Base-by-base conservation (phyloP, 2,888 invertebrate genomes). In the Falcaria lacertinaria region DNA sequence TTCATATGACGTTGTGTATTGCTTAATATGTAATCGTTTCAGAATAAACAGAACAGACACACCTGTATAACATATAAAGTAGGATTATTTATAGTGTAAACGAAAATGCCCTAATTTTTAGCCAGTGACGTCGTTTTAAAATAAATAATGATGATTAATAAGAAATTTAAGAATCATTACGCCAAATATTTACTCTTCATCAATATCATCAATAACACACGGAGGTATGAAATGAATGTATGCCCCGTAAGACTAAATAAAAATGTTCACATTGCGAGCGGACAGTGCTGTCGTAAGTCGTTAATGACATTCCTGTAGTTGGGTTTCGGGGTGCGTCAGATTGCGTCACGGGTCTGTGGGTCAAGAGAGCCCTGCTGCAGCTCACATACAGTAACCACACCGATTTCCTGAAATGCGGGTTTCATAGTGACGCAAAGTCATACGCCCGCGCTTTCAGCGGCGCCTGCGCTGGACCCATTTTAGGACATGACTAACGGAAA, bases 401-500 rank as follows among this genome's bases (percentile, higher is more conserved):
- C 59, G 74, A 71, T 88, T 88, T 85, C 85, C 89, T 88, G 88
- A 88, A 88, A 88, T 86, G 81, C 72, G 82, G 86, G 79, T 78
- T 86, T 83, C 80, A 75, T 72, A 72, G 82, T 88, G 88, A 89
- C 88, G 88, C 72, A 86, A 81, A 84, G 80, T 74, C 80, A 73
- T 75, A 85, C 86, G 87, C 88, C 87, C 89, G 86, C 87, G 86
- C 88, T 83, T 85, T 85, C 86, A 84, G 85, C 89, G 85, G 88
- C 86, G 90, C 91, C 90, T 86, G 85, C 80, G 85, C 80, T 90
- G 89, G 85, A 86, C 90, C 93, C 93, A 92, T 92, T 92, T 93
- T 92, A 92, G 93, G 93, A 91, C 91, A 92, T 91, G 90, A 91
- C 91, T 90, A 90, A 90, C 89, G 90, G 92, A 92, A 92, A 92